phyloP scores from a whole-genome alignment of 2,797 vertebrate genomes.

The Yasuhikotakia modesta region DNA sequence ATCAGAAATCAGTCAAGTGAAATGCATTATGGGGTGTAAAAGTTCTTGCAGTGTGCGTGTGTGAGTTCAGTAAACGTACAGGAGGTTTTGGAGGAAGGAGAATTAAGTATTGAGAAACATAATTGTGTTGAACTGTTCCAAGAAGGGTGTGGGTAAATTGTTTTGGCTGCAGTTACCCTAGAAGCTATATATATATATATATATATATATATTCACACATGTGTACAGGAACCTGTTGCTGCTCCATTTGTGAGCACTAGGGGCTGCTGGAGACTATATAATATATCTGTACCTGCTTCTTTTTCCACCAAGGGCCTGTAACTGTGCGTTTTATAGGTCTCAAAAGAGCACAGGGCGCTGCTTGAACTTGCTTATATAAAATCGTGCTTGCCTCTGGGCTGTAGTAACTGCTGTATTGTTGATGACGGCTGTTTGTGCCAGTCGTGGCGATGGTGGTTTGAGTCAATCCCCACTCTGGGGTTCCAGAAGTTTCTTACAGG shows the following conservation, averaged over 20 bases:
- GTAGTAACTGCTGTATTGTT: constrained; percentile 34
- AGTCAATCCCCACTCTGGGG: too few relatives aligned
- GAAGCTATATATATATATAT: background rate
- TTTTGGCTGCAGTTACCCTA: background rate
- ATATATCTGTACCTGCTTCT: constrained; percentile 29
- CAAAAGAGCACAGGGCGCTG: constrained; percentile 37
- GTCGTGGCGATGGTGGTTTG: constrained; percentile 12
- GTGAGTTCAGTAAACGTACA: background rate
- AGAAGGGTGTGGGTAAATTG: background rate
- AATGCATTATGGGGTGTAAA: constrained; percentile 59
- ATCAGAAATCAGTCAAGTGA: constrained; percentile 67
- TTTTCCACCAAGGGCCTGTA: background rate
- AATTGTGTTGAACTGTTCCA: background rate
- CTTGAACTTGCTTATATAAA: constrained; percentile 51
- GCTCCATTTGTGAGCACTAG: constrained; percentile 44
- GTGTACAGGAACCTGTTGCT: constrained; percentile 43
- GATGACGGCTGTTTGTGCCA: constrained; percentile 26
- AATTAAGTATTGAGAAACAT: background rate
- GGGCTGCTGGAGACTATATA: constrained; percentile 55
- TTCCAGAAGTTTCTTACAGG: background rate
- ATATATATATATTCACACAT: background rate
- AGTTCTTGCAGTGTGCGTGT: background rate
- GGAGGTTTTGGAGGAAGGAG: background rate
- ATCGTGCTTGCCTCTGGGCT: constrained; percentile 44
- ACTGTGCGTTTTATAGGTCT: constrained; percentile 39